Base-by-base conservation (phyloP, 2,888 invertebrate species). In the Pterostichus madidus region DNA sequence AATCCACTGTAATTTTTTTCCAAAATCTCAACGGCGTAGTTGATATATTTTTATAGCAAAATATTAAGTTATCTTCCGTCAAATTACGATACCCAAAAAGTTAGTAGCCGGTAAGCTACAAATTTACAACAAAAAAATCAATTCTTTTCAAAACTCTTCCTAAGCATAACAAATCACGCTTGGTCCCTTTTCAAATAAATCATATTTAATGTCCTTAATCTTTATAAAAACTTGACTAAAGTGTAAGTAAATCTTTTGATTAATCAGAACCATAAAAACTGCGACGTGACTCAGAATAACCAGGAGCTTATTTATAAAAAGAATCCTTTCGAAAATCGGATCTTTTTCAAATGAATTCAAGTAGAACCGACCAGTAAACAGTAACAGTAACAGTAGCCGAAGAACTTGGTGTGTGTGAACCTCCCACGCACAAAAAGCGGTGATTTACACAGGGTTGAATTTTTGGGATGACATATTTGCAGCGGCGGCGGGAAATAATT, bases 201-300 rank as follows among this genome's bases (percentile, higher is more conserved):
- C 59, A 59, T 17, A 59, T 24, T 59, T 59, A 24, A 59, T 59
- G 59, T 59, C 11, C 24, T 17, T 59, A 59, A 59, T 59, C 59
- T 59, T 31, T 59, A 59, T 59, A 59, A 24, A 59, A 59, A 59
- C 59, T 24, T 24, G 24, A 15, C 59, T 11, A 59, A 15, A 3
- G 53, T 39, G 35, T 35, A 35, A 39, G 39, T 39, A 53, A 15
- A 53, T 59, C 59, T 59, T 59, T 59, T 59, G 59, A 59, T 59
- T 59, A 59, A 59, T 59, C 59, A 10, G 3, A 39, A 1, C 3
- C 24, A 24, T 59, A 59, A 59, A 59, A 59, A 59, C 8, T 59
- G 24, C 11, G 31, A 31, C 59, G 59, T 59, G 59, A 59, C 59
- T 59, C 24, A 24, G 31, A 59, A 17, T 59, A 59, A 11, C 4